phyloP scores from a whole-genome alignment of 2,888 invertebrate genomes.

The Sesamia inferens region DNA sequence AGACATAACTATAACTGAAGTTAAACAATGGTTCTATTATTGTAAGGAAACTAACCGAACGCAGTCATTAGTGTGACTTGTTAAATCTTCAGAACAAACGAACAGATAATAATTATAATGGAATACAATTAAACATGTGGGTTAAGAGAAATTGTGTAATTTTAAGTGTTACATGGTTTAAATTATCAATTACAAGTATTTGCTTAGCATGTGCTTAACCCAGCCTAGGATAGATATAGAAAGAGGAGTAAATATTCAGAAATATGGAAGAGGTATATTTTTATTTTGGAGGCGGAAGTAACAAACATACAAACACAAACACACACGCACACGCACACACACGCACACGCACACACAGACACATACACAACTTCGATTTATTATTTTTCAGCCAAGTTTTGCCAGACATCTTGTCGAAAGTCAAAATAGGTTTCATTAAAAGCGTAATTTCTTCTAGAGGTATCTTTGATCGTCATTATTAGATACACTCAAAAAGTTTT shows the following conservation, averaged over 20 bases:
- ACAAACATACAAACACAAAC: too few species aligned
- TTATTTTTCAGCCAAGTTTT: background rate
- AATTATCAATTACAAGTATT: too few species aligned
- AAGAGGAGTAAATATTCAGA: too few species aligned
- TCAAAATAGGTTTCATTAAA: background rate
- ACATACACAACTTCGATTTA: background rate
- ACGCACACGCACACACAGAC: too few species aligned
- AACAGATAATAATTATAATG: slow-evolving; percentile 47
- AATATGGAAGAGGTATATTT: too few species aligned
- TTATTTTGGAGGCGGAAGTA: too few species aligned
- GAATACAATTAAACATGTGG: slow-evolving; percentile 35
- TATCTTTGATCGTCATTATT: background rate
- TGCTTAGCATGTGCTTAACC: too few species aligned
- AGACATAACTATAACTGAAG: background rate
- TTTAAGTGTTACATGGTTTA: background rate
- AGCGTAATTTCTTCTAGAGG: background rate
- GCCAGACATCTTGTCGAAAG: background rate
- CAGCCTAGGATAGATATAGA: too few species aligned
- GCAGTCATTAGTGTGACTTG: slow-evolving; percentile 28
- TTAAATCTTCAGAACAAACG: slow-evolving; percentile 7
- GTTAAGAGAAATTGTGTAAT: background rate
- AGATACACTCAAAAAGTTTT: background rate
- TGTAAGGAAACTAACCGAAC: slow-evolving; percentile 26
- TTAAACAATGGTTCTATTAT: slow-evolving; percentile 43
- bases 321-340: too few species aligned